Evolutionary conservation across 2,113 vertebrate species (phyloP).

Genomic region (Python bivittatus): DNA sequence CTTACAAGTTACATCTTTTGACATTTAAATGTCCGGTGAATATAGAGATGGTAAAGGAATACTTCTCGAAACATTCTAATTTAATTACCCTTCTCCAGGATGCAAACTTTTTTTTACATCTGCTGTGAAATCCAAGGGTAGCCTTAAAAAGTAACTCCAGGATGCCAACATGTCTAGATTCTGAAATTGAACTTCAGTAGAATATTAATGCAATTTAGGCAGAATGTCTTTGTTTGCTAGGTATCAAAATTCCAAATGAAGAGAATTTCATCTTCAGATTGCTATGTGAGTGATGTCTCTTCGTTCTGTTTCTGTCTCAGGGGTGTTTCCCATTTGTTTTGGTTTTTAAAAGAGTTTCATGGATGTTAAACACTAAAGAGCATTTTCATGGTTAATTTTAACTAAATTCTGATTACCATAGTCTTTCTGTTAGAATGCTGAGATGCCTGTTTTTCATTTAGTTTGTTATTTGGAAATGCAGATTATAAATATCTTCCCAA

Average conservation of each 20-base stretch:
- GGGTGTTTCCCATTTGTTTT: neutral
- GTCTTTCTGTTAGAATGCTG: conserved; percentile 13
- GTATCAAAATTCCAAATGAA: neutral
- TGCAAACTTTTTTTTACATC: neutral
- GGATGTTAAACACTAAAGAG: neutral
- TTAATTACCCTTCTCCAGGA: neutral
- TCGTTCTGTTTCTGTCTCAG: neutral
- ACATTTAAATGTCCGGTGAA: neutral
- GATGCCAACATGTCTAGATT: neutral
- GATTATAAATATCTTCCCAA: neutral
- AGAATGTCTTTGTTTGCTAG: neutral
- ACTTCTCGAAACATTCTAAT: neutral
- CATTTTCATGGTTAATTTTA: neutral
- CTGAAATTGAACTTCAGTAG: neutral
- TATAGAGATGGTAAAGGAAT: neutral
- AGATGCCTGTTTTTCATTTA: neutral
- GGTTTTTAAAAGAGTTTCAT: neutral
- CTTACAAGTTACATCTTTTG: neutral
- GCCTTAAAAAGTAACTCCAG: neutral
- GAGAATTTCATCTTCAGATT: neutral
- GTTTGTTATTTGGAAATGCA: neutral
- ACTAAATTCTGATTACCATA: conserved; percentile 21
- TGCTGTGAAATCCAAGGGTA: neutral
- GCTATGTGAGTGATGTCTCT: neutral
- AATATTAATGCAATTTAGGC: neutral